phyloP scores from a whole-genome alignment of 2,888 invertebrate species.

The Leucophenga maculata region DNA sequence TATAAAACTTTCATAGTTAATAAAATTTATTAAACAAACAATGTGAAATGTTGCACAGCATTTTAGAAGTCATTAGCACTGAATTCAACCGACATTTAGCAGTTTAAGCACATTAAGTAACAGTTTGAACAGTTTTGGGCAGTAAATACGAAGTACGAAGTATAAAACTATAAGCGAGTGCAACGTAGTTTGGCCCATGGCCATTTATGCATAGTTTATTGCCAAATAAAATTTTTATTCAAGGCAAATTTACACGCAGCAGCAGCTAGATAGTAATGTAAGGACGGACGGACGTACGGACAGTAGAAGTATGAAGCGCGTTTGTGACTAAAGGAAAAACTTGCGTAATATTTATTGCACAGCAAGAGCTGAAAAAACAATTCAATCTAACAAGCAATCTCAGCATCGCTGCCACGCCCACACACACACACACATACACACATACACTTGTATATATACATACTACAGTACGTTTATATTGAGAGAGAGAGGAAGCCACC shows the following conservation, averaged over 20 bases:
- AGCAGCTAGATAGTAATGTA: neutral
- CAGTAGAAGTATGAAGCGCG: neutral
- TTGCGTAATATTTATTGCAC: conserved; percentile 4
- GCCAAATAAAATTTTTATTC: conserved; percentile 8
- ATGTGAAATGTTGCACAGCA: neutral
- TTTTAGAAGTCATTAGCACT: conserved; percentile 5
- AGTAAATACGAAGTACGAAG: neutral
- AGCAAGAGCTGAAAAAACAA: neutral
- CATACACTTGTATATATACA: no score
- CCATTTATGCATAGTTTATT: conserved; percentile 2
- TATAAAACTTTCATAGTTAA: conserved; percentile 3
- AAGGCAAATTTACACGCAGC: conserved; percentile 2
- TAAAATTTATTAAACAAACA: conserved; percentile 12
- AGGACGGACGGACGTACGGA: no score
- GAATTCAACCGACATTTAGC: conserved; percentile 2
- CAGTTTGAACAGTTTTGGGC: neutral
- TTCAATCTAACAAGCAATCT: conserved; percentile 3
- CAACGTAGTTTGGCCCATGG: neutral
- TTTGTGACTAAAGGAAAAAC: neutral
- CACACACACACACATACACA: no score
- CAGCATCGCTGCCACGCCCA: neutral
- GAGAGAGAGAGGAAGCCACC: no score
- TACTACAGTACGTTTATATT: no score
- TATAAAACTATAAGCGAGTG: neutral
- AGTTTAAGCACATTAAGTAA: neutral